phyloP scores from a whole-genome alignment of 2,113 vertebrate species.

The Megalops atlanticus region DNA sequence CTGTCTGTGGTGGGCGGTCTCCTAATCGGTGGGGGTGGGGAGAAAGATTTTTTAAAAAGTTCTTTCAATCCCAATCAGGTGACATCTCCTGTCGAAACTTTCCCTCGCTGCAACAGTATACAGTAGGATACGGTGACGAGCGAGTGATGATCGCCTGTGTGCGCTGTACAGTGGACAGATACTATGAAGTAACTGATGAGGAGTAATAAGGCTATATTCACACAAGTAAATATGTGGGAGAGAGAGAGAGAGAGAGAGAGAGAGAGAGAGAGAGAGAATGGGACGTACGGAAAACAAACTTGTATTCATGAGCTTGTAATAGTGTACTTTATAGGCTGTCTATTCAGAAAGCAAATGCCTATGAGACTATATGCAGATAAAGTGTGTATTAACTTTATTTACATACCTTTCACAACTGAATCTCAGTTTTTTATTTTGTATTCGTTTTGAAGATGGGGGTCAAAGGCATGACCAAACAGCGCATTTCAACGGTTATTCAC shows the following conservation, averaged over 20 bases:
- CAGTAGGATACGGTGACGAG: neutral
- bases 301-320: neutral
- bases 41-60: slow-evolving; percentile 74
- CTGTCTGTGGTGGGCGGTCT: slow-evolving; percentile 87
- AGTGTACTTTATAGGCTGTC: too few species aligned
- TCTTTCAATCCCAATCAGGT: slow-evolving; percentile 79
- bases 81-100: slow-evolving; percentile 68
- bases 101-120: slow-evolving; percentile 24
- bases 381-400: neutral
- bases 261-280: too few species aligned
- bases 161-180: neutral
- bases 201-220: slow-evolving; percentile 5
- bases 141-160: neutral
- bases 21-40: slow-evolving; percentile 80
- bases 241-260: neutral
- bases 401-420: neutral
- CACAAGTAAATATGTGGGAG: neutral
- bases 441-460: too few species aligned
- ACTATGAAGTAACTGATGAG: slow-evolving; percentile 2
- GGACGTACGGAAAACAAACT: too few species aligned
- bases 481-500: neutral
- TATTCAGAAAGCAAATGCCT: too few species aligned
- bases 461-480: too few species aligned
- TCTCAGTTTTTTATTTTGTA: too few species aligned
- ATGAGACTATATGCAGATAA: too few species aligned